A percentile compares a stretch with the other conserved stretches of the same genome.
Conservation (phyloP, 2,113 vertebrate genomes). For the Myodes glareolus region DNA sequence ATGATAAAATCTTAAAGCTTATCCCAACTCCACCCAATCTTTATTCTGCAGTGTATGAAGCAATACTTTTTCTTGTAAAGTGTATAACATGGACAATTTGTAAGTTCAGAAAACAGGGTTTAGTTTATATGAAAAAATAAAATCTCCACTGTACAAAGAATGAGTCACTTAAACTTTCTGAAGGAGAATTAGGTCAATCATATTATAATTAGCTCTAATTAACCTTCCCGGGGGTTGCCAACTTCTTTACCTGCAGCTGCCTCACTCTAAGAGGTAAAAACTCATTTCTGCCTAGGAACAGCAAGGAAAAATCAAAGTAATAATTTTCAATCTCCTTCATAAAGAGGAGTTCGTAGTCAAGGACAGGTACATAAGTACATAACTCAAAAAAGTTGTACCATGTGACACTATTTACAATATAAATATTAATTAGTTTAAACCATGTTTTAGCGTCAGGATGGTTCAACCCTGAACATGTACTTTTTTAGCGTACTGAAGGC, state of each 20-base stretch:
- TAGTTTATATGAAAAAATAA: conserved; percentile 30
- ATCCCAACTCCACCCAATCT: not conserved
- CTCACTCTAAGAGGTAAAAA: conserved; percentile 65
- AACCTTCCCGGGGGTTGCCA: conserved; percentile 68
- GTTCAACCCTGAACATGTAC: conserved; percentile 2
- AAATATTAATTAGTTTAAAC: conserved; percentile 36
- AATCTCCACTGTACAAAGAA: conserved; percentile 45
- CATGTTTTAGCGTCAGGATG: not conserved
- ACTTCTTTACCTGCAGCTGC: conserved; percentile 59
- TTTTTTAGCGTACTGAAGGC: conserved; percentile 24
- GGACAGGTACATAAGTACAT: not conserved
- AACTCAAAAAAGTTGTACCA: conserved; percentile 1
- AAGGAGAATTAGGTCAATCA: conserved; percentile 74
- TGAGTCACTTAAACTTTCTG: conserved; percentile 60
- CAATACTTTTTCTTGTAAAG: conserved; percentile 20
- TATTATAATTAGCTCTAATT: conserved; percentile 77
- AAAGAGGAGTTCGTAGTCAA: conserved; percentile 46
- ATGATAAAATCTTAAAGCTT: not conserved
- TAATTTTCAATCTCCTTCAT: conserved; percentile 49
- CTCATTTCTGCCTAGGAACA: conserved; percentile 61
- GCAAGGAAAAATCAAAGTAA: conserved; percentile 44
- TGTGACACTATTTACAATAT: not conserved
- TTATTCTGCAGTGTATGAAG: not conserved
- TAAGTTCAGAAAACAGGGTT: conserved; percentile 53
- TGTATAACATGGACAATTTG: conserved; percentile 2